phyloP scores from a whole-genome alignment of 2,113 vertebrate genomes.

The Atlantisia rogersi region DNA sequence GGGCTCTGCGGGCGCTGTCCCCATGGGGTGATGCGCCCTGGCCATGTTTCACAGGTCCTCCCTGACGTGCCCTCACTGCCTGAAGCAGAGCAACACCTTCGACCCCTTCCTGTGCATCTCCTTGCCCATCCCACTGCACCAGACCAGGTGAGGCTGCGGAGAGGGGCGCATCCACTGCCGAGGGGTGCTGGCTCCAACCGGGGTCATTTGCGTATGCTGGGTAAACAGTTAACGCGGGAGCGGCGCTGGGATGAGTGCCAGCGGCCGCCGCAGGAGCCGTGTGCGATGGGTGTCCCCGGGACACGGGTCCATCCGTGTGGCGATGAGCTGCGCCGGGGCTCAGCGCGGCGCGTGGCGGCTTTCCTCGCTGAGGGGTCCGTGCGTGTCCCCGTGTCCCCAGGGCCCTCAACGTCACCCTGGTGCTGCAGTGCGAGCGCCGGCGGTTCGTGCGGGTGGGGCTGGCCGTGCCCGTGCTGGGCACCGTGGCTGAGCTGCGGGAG shows the following conservation, averaged over 20 bases:
- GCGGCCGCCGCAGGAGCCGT: accelerated
- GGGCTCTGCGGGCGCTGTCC: accelerated
- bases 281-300: accelerated
- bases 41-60: conserved; percentile 81
- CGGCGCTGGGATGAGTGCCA: accelerated
- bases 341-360: accelerated
- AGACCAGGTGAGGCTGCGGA: conserved; percentile 83
- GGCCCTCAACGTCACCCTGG: conserved; percentile 88
- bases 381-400: conserved; percentile 65
- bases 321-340: accelerated
- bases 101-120: conserved; percentile 95
- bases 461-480: conserved; percentile 87
- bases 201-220: background rate
- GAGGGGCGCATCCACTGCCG: accelerated
- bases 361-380: background rate
- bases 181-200: accelerated
- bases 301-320: accelerated
- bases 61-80: conserved; percentile 94
- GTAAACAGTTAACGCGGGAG: accelerated
- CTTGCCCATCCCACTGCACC: conserved; percentile 90
- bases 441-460: conserved; percentile 87
- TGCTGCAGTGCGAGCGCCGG: conserved; percentile 84
- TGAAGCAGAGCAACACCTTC: conserved; percentile 96
- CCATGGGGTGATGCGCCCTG: accelerated
- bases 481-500: conserved; percentile 82